phyloP scores from a whole-genome alignment of 2,797 vertebrate species.

The Loriculus beryllinus region DNA sequence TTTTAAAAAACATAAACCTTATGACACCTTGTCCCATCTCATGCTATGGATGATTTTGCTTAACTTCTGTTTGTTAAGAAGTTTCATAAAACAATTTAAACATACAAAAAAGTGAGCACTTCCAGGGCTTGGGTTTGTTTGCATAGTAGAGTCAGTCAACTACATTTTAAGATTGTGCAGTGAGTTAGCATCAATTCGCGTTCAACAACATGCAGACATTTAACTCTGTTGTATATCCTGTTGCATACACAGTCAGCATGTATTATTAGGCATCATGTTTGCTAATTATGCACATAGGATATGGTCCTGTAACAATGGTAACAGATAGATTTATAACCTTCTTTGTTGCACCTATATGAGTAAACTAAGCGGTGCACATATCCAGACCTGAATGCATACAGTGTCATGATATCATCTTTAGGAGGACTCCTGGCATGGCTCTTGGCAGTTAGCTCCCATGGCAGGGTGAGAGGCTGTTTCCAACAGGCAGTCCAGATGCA shows the following conservation, averaged over 20 bases:
- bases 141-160: background rate
- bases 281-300: background rate
- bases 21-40: background rate
- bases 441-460: background rate
- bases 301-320: background rate
- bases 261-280: background rate
- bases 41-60: background rate
- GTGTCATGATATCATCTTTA: background rate
- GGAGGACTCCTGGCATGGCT: background rate
- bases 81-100: background rate
- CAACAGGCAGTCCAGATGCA: fast-evolving
- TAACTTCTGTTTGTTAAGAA: background rate
- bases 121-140: background rate
- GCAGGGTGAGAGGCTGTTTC: background rate
- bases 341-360: background rate
- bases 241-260: background rate
- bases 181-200: background rate
- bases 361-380: background rate
- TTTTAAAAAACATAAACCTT: background rate
- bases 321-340: background rate
- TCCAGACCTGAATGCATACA: background rate
- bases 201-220: background rate
- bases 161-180: background rate
- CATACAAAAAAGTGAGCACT: background rate
- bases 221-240: background rate